A percentile compares a stretch with the other conserved stretches of the same genome.
Conservation (phyloP, 2,888 invertebrate species). For the Chrysotoxum bicinctum region DNA sequence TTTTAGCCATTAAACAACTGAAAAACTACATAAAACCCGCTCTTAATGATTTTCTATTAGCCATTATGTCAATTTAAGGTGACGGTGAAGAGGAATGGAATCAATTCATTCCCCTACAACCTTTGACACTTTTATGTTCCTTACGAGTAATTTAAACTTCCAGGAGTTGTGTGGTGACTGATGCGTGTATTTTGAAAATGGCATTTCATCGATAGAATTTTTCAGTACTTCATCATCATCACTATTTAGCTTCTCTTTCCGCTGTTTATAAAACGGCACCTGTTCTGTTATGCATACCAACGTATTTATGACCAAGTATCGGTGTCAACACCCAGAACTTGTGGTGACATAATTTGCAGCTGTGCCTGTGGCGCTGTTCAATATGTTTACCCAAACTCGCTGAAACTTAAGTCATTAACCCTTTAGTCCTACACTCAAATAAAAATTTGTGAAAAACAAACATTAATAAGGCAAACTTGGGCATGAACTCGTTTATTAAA, state of each 20-base stretch:
- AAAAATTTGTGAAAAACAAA: background rate
- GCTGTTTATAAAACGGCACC: background rate
- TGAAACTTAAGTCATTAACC: background rate
- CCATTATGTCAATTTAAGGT: background rate
- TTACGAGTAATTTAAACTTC: background rate
- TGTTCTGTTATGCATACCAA: background rate
- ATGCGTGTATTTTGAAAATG: background rate
- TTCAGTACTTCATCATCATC: conserved; percentile 1
- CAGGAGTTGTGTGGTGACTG: background rate
- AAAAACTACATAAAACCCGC: background rate
- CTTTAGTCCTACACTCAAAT: background rate
- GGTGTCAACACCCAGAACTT: background rate
- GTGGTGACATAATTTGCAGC: conserved; percentile 8
- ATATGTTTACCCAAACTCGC: background rate
- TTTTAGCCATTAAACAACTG: too few relatives aligned
- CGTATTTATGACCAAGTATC: background rate
- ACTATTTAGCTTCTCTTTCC: too few relatives aligned
- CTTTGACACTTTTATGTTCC: background rate
- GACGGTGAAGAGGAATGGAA: background rate
- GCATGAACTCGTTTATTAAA: too few relatives aligned
- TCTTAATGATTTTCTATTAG: background rate
- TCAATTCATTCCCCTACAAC: background rate
- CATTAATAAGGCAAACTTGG: too few relatives aligned
- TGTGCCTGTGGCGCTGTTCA: background rate
- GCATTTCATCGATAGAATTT: background rate